A percentile compares a stretch with the other conserved stretches of the same genome.
Evolutionary conservation across 2,113 vertebrate species (phyloP).

Genomic region (Vicugna pacos): DNA sequence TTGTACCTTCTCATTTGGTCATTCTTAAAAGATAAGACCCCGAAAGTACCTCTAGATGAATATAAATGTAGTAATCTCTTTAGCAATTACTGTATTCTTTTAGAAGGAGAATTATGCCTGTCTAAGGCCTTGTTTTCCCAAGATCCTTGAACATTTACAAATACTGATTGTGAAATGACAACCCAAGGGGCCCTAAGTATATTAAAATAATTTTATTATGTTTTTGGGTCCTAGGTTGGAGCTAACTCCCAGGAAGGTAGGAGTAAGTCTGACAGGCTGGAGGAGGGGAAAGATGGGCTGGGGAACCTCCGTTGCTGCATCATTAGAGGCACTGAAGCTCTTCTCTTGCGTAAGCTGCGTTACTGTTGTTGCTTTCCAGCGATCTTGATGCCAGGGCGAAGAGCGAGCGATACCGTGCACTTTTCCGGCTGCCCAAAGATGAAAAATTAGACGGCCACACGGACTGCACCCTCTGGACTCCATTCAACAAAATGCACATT

Average conservation of each 20-base stretch:
- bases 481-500: slow-evolving; percentile 99
- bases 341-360: neutral
- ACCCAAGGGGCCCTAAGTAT: neutral
- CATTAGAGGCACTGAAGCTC: accelerated
- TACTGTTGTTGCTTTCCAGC: slow-evolving; percentile 82
- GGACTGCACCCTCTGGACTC: slow-evolving; percentile 98
- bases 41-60: neutral
- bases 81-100: neutral
- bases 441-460: slow-evolving; percentile 98
- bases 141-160: neutral
- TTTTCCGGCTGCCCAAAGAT: slow-evolving; percentile 97
- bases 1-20: neutral
- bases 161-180: neutral
- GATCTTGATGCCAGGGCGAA: slow-evolving; percentile 98
- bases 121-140: neutral
- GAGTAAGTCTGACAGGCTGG: accelerated
- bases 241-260: neutral
- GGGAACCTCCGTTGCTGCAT: accelerated
- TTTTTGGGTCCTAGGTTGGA: neutral
- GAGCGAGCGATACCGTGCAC: slow-evolving; percentile 95
- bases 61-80: neutral
- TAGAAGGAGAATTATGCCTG: neutral
- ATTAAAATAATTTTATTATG: neutral
- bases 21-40: neutral
- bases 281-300: accelerated